Conservation (phyloP, 2,113 vertebrate genomes). For the Rhynchopsitta pachyrhyncha region DNA sequence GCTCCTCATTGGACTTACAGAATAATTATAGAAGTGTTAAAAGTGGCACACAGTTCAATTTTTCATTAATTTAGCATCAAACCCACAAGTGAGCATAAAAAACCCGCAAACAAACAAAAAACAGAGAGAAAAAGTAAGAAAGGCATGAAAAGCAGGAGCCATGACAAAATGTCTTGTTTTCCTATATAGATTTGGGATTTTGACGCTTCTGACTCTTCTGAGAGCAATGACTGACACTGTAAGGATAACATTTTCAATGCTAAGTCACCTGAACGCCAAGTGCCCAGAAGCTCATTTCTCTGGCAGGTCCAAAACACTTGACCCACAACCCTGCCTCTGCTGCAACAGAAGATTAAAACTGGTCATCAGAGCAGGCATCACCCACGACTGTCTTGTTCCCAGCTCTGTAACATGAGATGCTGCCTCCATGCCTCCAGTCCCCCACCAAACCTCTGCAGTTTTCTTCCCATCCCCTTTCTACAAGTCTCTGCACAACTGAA, state of each 20-base stretch:
- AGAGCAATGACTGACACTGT: neutral
- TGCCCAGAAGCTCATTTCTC: neutral
- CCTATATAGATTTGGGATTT: neutral
- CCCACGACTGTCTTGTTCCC: fast-evolving
- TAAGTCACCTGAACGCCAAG: fast-evolving
- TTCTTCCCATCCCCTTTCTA: neutral
- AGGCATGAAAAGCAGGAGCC: neutral
- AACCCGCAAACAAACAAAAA: neutral
- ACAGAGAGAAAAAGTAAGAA: neutral
- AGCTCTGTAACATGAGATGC: neutral
- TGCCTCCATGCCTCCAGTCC: neutral
- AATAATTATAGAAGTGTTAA: neutral
- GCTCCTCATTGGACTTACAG: neutral
- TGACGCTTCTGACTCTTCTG: neutral
- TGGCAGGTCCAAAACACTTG: neutral
- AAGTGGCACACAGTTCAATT: neutral
- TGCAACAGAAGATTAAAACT: neutral
- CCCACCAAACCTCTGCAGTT: neutral
- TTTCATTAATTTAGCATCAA: neutral
- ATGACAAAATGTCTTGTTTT: neutral
- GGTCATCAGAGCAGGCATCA: neutral
- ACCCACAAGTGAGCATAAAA: neutral
- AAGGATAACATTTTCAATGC: neutral
- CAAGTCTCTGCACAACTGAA: neutral
- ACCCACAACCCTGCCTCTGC: fast-evolving